phyloP scores from a whole-genome alignment of 1,140 invertebrate genomes.

The Caenorhabditis remanei region DNA sequence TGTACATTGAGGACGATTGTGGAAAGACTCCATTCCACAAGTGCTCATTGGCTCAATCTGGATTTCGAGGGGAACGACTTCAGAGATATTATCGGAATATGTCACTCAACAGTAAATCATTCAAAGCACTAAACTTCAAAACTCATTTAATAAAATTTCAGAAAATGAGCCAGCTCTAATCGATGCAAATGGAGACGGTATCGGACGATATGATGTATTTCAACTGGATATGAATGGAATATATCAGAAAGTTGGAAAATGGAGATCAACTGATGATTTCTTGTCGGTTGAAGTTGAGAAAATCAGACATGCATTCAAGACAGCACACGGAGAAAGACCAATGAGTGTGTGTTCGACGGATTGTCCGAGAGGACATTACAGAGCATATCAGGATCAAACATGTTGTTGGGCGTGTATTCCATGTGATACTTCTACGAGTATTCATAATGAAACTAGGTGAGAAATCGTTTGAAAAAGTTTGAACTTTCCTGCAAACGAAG shows the following conservation, averaged over 20 bases:
- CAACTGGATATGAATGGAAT: conserved; percentile 73
- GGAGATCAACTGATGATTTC: conserved; percentile 55
- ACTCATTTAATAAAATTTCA: conserved; percentile 50
- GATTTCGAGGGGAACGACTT: conserved; percentile 73
- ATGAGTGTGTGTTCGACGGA: conserved; percentile 83
- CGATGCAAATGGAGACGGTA: conserved; percentile 80
- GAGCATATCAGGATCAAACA: conserved; percentile 80
- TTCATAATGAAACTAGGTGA: conserved; percentile 82
- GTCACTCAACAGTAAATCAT: conserved; percentile 69
- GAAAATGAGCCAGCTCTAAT: conserved; percentile 72
- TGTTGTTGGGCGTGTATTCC: conserved; percentile 86
- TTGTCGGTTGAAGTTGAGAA: conserved; percentile 68
- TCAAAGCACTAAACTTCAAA: not conserved
- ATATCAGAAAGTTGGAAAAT: conserved; percentile 68
- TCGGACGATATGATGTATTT: conserved; percentile 79
- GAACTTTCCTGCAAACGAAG: no score
- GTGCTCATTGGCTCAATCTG: conserved; percentile 69
- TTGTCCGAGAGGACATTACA: conserved; percentile 82
- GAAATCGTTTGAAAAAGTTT: not conserved
- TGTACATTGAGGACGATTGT: conserved; percentile 73
- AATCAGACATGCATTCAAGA: conserved; percentile 71
- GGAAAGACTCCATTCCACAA: conserved; percentile 63
- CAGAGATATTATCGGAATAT: conserved; percentile 75
- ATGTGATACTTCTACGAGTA: conserved; percentile 83
- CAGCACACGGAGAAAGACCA: conserved; percentile 74